Base-by-base conservation (phyloP, 1,140 invertebrate species). In the Drosophila lacteicornis region DNA sequence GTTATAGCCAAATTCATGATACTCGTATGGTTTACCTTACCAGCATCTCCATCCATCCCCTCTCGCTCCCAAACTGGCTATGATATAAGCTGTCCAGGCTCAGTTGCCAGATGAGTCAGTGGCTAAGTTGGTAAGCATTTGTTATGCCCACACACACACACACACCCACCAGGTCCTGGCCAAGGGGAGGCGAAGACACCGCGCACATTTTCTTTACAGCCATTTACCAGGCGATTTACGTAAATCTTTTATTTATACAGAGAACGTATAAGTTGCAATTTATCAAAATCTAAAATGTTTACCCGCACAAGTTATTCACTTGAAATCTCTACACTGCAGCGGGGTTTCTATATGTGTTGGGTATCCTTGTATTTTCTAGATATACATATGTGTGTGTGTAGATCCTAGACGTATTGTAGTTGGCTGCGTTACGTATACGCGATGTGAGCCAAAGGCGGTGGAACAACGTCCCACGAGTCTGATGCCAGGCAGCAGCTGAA, bases 241-340 rank as follows among this genome's bases (percentile, higher is more conserved):
- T 90, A 90, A 90, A 90, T 90, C 85, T 90, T 90, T 90, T 90
- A 90, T 90, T 90, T 90, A 90, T 90, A 90, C 85, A 90, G 81
- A 85, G 88, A 82, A 85, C 85, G 86, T 90, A 90, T 90, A 90
- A 90, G 85, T 90, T 90, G 86, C 85, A 90, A 90, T 90, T 90
- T 90, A 90, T 90, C 85, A 90, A 90, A 90, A 90, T 90, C 85
- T 90, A 90, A 90, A 90, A 90, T 90, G 85, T 90, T 90, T 90
- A 90, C 85, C 85, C 85, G 81, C 85, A 90, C 85, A 90, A 90
- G 85, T 90, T 90, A 90, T 90, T 90, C 85, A 85, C 85, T 90
- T 90, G 85, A 90, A 90, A 90, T 90, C 84, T 90, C 81, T 79
- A 84, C 85, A 83, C 69, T 66, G 80, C 70, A 76, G 45, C 71